Conservation (phyloP, 2,113 vertebrate genomes). For the Dermatemys mawii region DNA sequence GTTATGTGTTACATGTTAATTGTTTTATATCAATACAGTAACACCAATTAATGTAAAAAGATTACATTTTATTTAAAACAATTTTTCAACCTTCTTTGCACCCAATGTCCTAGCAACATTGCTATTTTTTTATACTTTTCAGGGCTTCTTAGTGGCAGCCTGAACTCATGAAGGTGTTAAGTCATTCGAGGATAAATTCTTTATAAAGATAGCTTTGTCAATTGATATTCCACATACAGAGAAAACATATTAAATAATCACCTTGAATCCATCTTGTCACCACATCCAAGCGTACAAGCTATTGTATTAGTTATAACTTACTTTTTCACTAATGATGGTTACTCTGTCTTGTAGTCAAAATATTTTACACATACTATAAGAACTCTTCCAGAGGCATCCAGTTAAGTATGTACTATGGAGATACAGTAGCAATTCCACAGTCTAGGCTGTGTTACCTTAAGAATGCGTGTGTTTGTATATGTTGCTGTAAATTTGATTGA, state of each 20-base stretch:
- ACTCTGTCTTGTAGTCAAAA: slow-evolving; percentile 28
- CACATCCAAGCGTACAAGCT: neutral
- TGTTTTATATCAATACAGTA: neutral
- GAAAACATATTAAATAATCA: neutral
- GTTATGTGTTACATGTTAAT: no score
- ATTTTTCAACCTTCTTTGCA: neutral
- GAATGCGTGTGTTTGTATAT: neutral
- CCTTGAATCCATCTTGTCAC: slow-evolving; percentile 3
- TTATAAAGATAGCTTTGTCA: neutral
- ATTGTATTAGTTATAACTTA: neutral
- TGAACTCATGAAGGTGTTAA: neutral
- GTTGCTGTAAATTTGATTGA: neutral
- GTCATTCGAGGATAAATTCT: neutral
- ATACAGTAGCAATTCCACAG: neutral
- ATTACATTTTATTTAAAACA: neutral
- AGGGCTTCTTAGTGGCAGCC: neutral
- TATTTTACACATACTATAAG: neutral
- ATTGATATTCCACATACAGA: neutral
- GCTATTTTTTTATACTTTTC: neutral
- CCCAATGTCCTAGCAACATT: neutral
- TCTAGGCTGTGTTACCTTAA: neutral
- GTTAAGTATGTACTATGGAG: neutral
- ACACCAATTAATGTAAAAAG: neutral
- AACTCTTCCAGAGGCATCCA: neutral
- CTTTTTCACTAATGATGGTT: neutral